These are phyloP conservation scores for Reticulitermes speratus DNA, from an alignment of 1,140 invertebrate species.

Conservation along the genomic window DNA sequence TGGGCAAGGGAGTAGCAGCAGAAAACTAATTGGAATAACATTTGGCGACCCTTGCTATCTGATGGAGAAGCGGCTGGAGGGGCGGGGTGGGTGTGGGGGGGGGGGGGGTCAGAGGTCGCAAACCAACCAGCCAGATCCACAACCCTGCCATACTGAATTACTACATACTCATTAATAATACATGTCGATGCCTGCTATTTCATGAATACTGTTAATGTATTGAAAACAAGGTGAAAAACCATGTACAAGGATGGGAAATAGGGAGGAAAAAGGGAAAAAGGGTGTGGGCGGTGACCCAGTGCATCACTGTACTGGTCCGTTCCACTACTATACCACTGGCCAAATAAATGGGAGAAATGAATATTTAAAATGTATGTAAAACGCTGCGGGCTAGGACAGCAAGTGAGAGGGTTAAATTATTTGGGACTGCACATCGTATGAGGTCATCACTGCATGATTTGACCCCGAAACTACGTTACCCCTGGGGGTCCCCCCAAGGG, in stretches of 20 bases:
- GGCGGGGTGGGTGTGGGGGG: too few relatives aligned
- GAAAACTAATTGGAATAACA: slow-evolving; percentile 13
- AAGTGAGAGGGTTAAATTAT: not conserved
- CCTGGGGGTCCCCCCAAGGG: not conserved
- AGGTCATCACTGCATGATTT: slow-evolving; percentile 10
- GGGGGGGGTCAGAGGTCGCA: not conserved
- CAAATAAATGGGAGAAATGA: slow-evolving; percentile 13
- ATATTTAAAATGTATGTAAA: slow-evolving; percentile 11
- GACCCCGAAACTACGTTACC: not conserved
- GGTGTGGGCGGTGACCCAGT: not conserved
- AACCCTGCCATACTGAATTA: not conserved
- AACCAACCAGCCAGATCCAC: slow-evolving; percentile 1
- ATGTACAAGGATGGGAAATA: not conserved
- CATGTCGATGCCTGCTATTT: slow-evolving; percentile 14
- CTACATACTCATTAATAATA: slow-evolving; percentile 14
- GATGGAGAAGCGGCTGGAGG: not conserved
- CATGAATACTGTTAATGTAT: slow-evolving; percentile 19
- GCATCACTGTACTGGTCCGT: not conserved
- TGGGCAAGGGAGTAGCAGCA: not conserved
- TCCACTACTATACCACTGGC: not conserved
- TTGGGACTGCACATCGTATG: not conserved
- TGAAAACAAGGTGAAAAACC: slow-evolving; percentile 16
- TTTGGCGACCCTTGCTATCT: slow-evolving; percentile 1
- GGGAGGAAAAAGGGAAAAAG: not conserved
- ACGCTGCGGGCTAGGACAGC: not conserved